Base-by-base conservation (phyloP, 2,888 invertebrate species). In the Seira sanloemensis region DNA sequence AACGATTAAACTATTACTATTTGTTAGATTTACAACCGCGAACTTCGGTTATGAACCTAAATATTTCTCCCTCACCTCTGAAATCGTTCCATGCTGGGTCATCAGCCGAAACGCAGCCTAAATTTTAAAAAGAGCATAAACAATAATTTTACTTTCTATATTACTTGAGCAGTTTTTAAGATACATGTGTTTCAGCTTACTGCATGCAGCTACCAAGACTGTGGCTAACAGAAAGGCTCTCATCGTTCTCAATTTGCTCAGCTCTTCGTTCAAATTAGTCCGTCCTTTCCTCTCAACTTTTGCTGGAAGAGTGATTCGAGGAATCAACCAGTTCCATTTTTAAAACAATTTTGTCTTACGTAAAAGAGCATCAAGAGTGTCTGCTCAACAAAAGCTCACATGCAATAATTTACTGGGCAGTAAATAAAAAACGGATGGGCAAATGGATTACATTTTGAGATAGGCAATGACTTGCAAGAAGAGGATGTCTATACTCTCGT, bases 81-180 rank as follows among this genome's bases (percentile, higher is more conserved):
- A 81, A 65, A 21, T 72, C 71, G 16, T 1, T 54, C 81, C 81
- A 81, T 26, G 37, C 66, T 19, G 76, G 81, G 54, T 67, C 58
- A 19, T 46, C n/a, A 16, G 24, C 67, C n/a, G 37, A 68, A 19
- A 25, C 46, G 18, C 24, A 69, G 16, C 37, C 54, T 18, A 37
- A 21, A 26, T 24, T 67, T 67, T n/a, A 26, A 58, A 58, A 66
- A 19, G 23, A 58, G 19, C 18, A 12, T 21, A 66, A 66, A 9
- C 23, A 37, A 37, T 37, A 37, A 37, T 66, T 18, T 75, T 65
- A 23, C 21, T 50, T 50, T 23, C 21, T 9, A 58, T 12, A 58
- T 58, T 58, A 4, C 58, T 18, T 37, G 5, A 37, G 37, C 4
- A 37, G 12, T 37, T 16, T 18, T 58, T 58, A 4, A n/a, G 19